A percentile compares a stretch with the other conserved stretches of the same genome.
These are phyloP conservation scores for Callinectes sapidus DNA, from an alignment of 2,888 invertebrate genomes.

Conservation along the genomic window DNA sequence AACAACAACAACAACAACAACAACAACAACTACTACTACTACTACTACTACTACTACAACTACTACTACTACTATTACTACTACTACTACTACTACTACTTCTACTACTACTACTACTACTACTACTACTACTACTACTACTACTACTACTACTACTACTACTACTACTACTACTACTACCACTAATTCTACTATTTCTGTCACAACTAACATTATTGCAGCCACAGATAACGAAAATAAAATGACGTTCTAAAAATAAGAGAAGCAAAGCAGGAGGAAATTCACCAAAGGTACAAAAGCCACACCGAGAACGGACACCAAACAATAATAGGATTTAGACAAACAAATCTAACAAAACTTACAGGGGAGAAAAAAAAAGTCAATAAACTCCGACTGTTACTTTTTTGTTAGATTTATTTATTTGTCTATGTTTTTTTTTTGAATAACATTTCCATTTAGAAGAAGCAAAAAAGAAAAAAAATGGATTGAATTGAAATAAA, in stretches of 20 bases:
- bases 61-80: neutral
- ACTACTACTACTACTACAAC: neutral
- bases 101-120: neutral
- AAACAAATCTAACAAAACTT: constrained; percentile 10
- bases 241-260: neutral
- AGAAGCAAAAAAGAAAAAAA: no score
- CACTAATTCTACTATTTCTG: constrained; percentile 22
- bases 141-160: constrained; percentile 21
- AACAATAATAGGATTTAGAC: neutral
- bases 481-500: no score
- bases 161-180: constrained; percentile 34
- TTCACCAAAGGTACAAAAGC: neutral
- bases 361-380: neutral
- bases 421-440: neutral
- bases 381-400: constrained; percentile 10
- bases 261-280: neutral
- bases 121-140: constrained; percentile 20
- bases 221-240: neutral
- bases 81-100: neutral
- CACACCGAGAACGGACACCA: neutral
- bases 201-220: neutral
- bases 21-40: neutral
- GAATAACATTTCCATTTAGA: neutral
- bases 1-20: constrained; percentile 20
- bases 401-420: constrained; percentile 14